Evolutionary conservation across 1,140 invertebrate species (phyloP).

Genomic region (Dendrolimus punctatus): DNA sequence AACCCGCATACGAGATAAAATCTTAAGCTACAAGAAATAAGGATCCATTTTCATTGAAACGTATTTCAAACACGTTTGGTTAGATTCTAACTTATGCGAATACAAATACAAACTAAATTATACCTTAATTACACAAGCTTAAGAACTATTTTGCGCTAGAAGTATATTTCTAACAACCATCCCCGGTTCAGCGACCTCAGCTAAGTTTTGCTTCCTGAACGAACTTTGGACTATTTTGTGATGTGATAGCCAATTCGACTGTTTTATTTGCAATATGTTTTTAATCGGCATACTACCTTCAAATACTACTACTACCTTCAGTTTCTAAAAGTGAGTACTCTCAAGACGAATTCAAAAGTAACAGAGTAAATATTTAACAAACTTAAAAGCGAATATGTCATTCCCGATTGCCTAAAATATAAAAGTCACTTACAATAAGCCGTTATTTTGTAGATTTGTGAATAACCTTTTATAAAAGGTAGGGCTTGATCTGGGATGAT

Average conservation of each 20-base stretch:
- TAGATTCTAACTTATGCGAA: slow-evolving; percentile 38
- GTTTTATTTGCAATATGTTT: too few species aligned
- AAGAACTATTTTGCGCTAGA: slow-evolving; percentile 18
- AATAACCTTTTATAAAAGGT: too few species aligned
- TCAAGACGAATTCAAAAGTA: too few species aligned
- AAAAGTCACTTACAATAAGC: too few species aligned
- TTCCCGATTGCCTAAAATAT: too few species aligned
- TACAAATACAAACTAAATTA: slow-evolving; percentile 5
- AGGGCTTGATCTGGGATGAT: too few species aligned
- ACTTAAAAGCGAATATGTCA: too few species aligned
- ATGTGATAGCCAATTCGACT: background rate
- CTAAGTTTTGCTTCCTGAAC: slow-evolving; percentile 45
- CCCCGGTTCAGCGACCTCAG: slow-evolving; percentile 41
- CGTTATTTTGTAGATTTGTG: too few species aligned
- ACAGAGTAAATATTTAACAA: too few species aligned
- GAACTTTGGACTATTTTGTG: slow-evolving; percentile 24
- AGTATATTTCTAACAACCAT: slow-evolving; percentile 33
- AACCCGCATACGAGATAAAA: slow-evolving; percentile 1
- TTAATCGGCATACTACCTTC: too few species aligned
- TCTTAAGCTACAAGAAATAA: slow-evolving; percentile 5
- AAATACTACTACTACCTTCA: too few species aligned
- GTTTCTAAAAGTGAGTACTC: too few species aligned
- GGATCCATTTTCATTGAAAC: slow-evolving; percentile 15
- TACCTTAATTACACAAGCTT: slow-evolving; percentile 5
- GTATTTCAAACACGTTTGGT: slow-evolving; percentile 40